Conservation (phyloP, 2,797 vertebrate species). For the Xenopus petersii region DNA sequence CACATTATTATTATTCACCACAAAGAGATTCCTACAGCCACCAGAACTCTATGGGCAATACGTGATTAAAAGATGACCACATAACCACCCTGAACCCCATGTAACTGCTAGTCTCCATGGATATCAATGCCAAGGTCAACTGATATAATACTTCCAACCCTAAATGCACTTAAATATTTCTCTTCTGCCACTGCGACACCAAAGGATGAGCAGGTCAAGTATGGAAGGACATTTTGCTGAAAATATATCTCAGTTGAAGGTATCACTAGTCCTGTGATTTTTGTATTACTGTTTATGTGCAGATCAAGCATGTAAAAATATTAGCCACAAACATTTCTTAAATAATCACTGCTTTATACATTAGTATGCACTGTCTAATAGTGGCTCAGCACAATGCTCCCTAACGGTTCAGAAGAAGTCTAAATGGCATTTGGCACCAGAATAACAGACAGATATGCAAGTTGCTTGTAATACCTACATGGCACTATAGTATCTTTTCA, state of each 20-base stretch:
- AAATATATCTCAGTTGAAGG: background rate
- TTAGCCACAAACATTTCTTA: background rate
- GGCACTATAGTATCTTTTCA: no score
- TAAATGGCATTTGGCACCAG: background rate
- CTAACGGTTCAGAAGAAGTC: background rate
- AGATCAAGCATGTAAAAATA: background rate
- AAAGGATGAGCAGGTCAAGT: slow-evolving; percentile 8
- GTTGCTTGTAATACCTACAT: no score
- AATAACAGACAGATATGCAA: no score
- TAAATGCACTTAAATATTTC: background rate
- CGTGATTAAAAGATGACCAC: background rate
- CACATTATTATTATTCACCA: no score
- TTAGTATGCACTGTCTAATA: background rate
- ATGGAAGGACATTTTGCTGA: background rate
- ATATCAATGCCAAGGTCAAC: slow-evolving; percentile 3
- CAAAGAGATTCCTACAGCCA: no score
- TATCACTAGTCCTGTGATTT: background rate
- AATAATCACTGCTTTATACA: no score
- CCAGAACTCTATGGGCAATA: no score
- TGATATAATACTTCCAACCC: background rate
- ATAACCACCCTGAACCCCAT: background rate
- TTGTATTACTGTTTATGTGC: background rate
- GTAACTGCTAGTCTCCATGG: background rate
- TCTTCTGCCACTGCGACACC: background rate
- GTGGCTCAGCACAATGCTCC: background rate